A percentile compares a stretch with the other conserved stretches of the same genome.
phyloP scores from a whole-genome alignment of 2,113 vertebrate genomes.

The Bos javanicus region DNA sequence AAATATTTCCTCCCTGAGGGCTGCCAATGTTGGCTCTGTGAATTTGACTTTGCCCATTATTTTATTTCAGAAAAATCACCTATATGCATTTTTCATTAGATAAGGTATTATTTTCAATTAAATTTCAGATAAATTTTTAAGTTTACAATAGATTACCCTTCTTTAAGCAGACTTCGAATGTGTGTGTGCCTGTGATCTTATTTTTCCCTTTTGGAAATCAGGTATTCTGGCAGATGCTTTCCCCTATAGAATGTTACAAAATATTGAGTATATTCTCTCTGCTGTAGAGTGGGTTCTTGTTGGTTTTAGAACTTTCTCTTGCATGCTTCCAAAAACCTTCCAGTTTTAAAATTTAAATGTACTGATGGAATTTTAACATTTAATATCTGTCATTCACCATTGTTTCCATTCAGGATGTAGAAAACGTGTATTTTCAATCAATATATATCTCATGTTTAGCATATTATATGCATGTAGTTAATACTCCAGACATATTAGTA shows the following conservation, averaged over 20 bases:
- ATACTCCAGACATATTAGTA: not conserved
- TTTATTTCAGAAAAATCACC: not conserved
- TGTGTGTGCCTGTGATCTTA: not conserved
- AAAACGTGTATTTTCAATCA: not conserved
- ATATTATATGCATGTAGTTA: not conserved
- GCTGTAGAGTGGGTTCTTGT: not conserved
- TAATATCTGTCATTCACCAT: too few species aligned
- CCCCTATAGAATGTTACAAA: not conserved
- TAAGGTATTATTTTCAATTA: not conserved
- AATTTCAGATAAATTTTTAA: not conserved
- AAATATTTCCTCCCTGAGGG: not conserved
- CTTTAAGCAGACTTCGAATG: not conserved
- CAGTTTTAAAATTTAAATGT: not conserved
- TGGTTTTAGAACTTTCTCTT: not conserved
- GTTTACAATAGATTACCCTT: not conserved
- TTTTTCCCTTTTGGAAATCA: not conserved
- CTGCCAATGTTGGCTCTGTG: not conserved
- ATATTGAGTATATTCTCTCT: not conserved
- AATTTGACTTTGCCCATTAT: not conserved
- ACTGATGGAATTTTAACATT: not conserved
- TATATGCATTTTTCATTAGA: not conserved
- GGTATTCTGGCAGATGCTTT: not conserved
- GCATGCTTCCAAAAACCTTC: not conserved
- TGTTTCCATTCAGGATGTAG: not conserved
- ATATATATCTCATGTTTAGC: not conserved